Evolutionary conservation across 1,140 invertebrate species (phyloP), one percentile per base, ranked within the genome.

Genomic region (Trypoxylus dichotomus): DNA sequence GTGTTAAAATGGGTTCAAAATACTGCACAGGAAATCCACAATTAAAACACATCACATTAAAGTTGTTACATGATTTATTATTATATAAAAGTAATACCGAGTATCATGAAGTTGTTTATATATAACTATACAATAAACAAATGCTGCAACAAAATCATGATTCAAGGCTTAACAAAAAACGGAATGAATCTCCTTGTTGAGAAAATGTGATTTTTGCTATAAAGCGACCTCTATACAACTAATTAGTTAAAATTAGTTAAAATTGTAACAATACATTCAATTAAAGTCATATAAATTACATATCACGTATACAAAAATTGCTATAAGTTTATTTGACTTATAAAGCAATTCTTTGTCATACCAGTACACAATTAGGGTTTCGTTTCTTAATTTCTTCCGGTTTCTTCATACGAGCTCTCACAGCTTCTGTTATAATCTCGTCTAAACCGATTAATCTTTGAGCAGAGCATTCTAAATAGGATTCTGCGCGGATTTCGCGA

Each of bases 401-500:
- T 76, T 84, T 86, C 29, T 75, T 78, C 27, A 78, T 29, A 24
- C 77, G 75, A 15, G 43, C 32, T 7, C 58, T 2, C 1, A 76
- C 77, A 6, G 77, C 77, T 37, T 42, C 77, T 0, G 37, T 25
- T 43, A 78, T 75, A 6, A 78, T 58, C 76, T 78, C 74, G 5
- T 43, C 29, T 21, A 78, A 24, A 47, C 72, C 72, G 3, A 32
- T 71, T 11, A 74, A 37, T 71, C 43, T 37, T 72, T 78, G 74
- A 3, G 77, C 74, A 6, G 77, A 78, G 54, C 77, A 78, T 72
- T 78, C 77, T 54, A 78, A n/a, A 54, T 76, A 78, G 43, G 29
- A 43, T 72, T 78, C 74, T 0, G 77, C 77, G 37, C 75, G 60
- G 25, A 78, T 78, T 72, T 43, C 6, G 8, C 63, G 54, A 19